Evolutionary conservation across 2,113 vertebrate genomes (phyloP).

Genomic region (Acrocephalus arundinaceus): DNA sequence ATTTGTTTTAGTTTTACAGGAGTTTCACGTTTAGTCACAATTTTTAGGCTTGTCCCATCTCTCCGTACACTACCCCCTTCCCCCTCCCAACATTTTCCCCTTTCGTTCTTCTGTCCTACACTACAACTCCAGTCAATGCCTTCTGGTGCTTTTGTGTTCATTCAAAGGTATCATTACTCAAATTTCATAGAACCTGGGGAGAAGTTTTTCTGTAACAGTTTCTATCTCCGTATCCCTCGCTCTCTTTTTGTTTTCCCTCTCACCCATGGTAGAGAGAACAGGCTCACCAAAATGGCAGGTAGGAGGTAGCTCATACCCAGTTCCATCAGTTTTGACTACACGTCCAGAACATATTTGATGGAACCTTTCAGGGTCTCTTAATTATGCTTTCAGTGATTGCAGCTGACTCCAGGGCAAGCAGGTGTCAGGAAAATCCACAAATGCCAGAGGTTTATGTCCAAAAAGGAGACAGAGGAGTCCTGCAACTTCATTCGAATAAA

Average conservation of each 20-base stretch:
- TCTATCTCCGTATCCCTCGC: not conserved
- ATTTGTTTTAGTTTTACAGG: not conserved
- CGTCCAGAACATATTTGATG: not conserved
- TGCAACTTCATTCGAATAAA: accelerated
- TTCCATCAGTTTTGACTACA: not conserved
- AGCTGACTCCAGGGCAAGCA: not conserved
- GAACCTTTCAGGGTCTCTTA: not conserved
- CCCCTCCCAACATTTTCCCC: accelerated
- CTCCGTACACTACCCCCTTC: accelerated
- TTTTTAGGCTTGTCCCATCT: not conserved
- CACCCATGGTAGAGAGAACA: not conserved
- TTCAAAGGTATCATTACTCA: not conserved
- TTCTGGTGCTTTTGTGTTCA: not conserved
- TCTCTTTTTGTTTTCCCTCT: not conserved
- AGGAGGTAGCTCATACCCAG: not conserved
- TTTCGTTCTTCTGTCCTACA: not conserved
- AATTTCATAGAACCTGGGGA: not conserved
- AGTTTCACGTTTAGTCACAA: not conserved
- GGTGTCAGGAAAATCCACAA: not conserved
- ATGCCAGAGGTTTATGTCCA: not conserved
- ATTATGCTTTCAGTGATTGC: not conserved
- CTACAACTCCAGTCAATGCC: not conserved
- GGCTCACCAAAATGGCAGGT: not conserved
- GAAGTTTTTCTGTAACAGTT: not conserved
- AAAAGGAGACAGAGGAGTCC: not conserved